Base-by-base conservation (phyloP, 1,140 invertebrate species). In the Drosophila novamexicana region DNA sequence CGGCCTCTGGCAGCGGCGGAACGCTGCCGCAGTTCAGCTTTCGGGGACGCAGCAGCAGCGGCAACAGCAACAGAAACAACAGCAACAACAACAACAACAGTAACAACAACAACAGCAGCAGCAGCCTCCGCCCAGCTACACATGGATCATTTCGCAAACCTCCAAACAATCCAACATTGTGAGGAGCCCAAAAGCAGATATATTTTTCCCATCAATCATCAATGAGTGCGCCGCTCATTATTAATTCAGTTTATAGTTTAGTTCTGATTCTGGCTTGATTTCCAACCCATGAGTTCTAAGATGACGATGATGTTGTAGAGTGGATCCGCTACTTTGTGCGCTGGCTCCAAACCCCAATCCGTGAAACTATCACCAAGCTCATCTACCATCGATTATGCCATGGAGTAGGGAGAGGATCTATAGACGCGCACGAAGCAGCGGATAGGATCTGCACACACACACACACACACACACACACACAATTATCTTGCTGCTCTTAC, bases 231-330 rank as follows among this genome's bases (percentile, higher is more conserved):
- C 44, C 65, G 45, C 45, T 68, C 6, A 34, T 14, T 9, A 52
- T 49, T 69, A 74, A 40, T 74, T 74, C 49, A 62, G 36, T 54
- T 64, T 34, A 47, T 44, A 66, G 47, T 66, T 68, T 40, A 68
- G 54, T 73, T 73, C n/a, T 52, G 39, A 53, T 67, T 58, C 53
- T 68, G 34, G 50, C 57, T 61, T 49, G 50, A 62, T 56, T 65
- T 36, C 37, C 49, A 64, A 8, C 54, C 40, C 63, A 65, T 76
- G 69, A 88, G 62, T 79, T 89, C 65, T 71, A 86, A 85, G 66
- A 66, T 85, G 81, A 85, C 81, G 66, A 82, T 71, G 80, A 82
- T 71, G 80, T 83, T 77, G 69, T 68, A 44, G 66, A 44, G 66
- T 57, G 45, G 62, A 42, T 29, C 67, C 75, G 75, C 68, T 63